Conservation (phyloP, 1,140 invertebrate genomes). For the Parasteatoda tepidariorum region DNA sequence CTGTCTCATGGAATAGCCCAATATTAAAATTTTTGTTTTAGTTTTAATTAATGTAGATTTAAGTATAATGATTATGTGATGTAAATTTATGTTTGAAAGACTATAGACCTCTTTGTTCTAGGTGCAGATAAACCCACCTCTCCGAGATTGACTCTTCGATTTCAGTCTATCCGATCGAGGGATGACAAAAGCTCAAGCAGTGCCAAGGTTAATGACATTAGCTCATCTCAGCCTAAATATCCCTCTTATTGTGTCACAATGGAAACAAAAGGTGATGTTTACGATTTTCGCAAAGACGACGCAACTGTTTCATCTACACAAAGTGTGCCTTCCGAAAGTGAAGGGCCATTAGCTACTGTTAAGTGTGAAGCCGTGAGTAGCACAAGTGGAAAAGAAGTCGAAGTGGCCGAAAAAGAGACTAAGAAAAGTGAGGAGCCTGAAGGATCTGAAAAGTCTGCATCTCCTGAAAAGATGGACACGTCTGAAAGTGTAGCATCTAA, state of each 20-base stretch:
- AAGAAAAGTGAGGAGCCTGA: conserved; percentile 69
- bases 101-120: not conserved
- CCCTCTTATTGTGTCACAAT: conserved; percentile 63
- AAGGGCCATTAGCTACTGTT: not conserved
- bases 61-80: too few species aligned
- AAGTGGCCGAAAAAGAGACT: conserved; percentile 43
- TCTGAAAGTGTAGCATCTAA: conserved; percentile 52
- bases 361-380: conserved; percentile 64
- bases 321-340: conserved; percentile 6
- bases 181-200: conserved; percentile 64
- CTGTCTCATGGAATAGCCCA: too few species aligned
- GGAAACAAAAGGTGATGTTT: conserved; percentile 61
- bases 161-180: conserved; percentile 71
- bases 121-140: conserved; percentile 70
- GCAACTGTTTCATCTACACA: conserved; percentile 61
- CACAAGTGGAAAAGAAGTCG: conserved; percentile 48
- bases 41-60: too few species aligned
- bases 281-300: conserved; percentile 52
- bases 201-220: conserved; percentile 58
- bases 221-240: conserved; percentile 59
- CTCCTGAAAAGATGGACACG: conserved; percentile 60
- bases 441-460: conserved; percentile 70
- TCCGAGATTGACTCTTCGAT: conserved; percentile 73
- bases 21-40: too few species aligned
- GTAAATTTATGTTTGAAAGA: too few species aligned